These are phyloP conservation scores for Leptothorax acervorum DNA, from an alignment of 2,888 invertebrate species.

Conservation along the genomic window DNA sequence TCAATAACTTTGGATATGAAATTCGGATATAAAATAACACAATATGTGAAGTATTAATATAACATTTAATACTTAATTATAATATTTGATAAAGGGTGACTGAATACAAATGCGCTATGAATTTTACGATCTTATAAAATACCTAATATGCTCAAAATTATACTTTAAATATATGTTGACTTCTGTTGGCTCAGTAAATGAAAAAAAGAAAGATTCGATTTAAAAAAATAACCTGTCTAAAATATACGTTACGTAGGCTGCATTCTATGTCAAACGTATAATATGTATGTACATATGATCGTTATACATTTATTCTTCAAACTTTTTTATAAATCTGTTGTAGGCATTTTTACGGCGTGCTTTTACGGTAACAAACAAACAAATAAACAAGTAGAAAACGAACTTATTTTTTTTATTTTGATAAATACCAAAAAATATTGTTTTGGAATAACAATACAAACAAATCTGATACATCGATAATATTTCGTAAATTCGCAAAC, in stretches of 20 bases:
- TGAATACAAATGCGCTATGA: not conserved
- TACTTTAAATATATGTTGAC: not conserved
- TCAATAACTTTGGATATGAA: not conserved
- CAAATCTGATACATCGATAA: constrained; percentile 39
- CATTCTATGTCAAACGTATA: constrained; percentile 22
- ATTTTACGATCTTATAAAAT: not conserved
- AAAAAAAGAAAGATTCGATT: not conserved
- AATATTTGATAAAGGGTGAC: not conserved
- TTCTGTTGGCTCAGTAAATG: not conserved
- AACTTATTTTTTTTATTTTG: constrained; percentile 50
- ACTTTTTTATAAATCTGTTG: constrained; percentile 16
- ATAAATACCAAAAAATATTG: constrained; percentile 36
- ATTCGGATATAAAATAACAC: not conserved
- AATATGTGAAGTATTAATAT: not conserved
- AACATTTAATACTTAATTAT: not conserved
- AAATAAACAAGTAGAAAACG: constrained; percentile 25
- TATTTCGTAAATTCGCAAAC: constrained; percentile 45
- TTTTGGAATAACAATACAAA: constrained; percentile 13
- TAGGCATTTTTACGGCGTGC: not conserved
- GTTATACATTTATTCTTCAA: constrained; percentile 9
- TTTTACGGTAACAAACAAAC: constrained; percentile 11
- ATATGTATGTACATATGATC: not conserved
- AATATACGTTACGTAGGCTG: constrained; percentile 9
- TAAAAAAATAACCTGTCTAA: constrained; percentile 25
- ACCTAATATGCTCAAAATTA: not conserved